A percentile compares a stretch with the other conserved stretches of the same genome.
Conservation (phyloP, 2,888 invertebrate species). For the Clitarchus hookeri region DNA sequence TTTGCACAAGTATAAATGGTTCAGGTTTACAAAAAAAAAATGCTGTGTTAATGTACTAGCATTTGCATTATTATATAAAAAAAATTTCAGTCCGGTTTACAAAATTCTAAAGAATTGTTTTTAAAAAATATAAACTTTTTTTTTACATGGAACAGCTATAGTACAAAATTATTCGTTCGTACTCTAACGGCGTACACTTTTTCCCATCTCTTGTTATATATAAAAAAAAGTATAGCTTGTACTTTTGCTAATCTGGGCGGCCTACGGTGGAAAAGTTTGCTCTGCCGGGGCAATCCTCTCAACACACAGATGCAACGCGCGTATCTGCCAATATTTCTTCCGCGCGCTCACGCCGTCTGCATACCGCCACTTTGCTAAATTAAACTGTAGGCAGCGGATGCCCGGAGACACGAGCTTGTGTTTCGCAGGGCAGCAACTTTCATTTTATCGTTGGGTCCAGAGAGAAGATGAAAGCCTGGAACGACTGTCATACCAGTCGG, state of each 20-base stretch:
- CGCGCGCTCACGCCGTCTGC: background rate
- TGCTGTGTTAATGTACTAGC: no score
- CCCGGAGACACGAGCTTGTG: background rate
- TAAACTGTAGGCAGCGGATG: background rate
- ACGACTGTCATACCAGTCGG: background rate
- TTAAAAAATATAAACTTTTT: no score
- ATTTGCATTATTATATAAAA: no score
- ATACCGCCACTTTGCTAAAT: conserved; percentile 5
- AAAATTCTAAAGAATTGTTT: no score
- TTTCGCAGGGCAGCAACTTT: no score
- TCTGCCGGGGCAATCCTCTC: background rate
- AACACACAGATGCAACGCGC: background rate
- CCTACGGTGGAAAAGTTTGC: background rate
- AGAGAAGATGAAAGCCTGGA: background rate
- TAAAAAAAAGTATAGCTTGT: background rate
- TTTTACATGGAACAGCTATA: no score
- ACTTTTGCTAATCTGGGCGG: background rate
- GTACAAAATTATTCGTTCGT: no score
- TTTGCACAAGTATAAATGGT: no score
- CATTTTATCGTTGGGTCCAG: background rate
- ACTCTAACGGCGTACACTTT: no score
- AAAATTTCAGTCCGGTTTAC: no score
- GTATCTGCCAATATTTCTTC: background rate
- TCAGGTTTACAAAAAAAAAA: no score
- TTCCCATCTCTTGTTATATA: no score